A percentile compares a stretch with the other conserved stretches of the same genome.
Evolutionary conservation across 2,888 invertebrate genomes (phyloP).

Genomic region (Erebia palarica): DNA sequence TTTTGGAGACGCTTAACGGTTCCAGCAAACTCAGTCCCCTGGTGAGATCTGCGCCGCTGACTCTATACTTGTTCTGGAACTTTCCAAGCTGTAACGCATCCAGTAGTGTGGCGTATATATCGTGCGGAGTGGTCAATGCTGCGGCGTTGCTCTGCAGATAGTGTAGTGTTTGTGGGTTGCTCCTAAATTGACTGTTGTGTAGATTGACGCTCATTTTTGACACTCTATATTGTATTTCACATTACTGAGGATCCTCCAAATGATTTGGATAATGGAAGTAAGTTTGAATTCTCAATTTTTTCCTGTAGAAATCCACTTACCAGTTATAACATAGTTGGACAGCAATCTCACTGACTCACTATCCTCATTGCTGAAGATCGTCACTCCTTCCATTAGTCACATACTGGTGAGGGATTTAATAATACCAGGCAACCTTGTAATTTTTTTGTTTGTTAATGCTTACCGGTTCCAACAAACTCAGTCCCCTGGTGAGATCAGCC

Average conservation of each 20-base stretch:
- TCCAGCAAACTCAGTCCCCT: constrained; percentile 84
- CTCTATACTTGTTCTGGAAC: constrained; percentile 60
- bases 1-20: no score
- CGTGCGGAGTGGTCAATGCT: constrained; percentile 93
- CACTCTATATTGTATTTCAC: no score
- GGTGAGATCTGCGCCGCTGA: constrained; percentile 75
- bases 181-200: constrained; percentile 85
- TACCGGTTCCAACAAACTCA: constrained; percentile 85
- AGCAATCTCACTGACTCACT: no score
- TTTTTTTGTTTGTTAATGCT: constrained; percentile 32
- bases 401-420: no score
- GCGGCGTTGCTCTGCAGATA: constrained; percentile 86
- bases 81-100: constrained; percentile 83
- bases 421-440: no score
- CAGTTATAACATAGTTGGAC: not conserved
- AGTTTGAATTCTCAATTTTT: no score
- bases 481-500: constrained; percentile 79
- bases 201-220: no score
- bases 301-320: not conserved
- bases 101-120: constrained; percentile 90
- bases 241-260: no score
- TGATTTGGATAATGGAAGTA: no score
- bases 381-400: no score
- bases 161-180: constrained; percentile 82
- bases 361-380: no score